Conservation (phyloP, 1,140 invertebrate species). For the Planococcus citri region DNA sequence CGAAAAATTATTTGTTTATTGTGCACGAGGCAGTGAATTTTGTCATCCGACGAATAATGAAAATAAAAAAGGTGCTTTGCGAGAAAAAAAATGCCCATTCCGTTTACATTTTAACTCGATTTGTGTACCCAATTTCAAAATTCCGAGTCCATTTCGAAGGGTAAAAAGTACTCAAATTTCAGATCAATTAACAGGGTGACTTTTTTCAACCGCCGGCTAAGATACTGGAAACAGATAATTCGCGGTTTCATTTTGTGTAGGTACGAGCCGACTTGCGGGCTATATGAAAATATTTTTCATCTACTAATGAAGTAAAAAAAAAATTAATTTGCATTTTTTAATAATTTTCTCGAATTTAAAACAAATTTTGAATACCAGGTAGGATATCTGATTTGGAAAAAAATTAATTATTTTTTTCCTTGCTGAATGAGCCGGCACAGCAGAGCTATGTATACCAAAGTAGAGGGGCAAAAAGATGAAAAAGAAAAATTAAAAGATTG, state of each 20-base stretch:
- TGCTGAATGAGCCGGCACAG: too few relatives aligned
- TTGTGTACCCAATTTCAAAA: too few relatives aligned
- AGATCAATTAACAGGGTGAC: too few relatives aligned
- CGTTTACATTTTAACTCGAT: too few relatives aligned
- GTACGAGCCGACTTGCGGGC: background rate
- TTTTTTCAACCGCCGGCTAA: background rate
- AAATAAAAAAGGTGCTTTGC: too few relatives aligned
- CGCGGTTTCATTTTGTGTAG: background rate
- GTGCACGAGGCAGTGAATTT: background rate
- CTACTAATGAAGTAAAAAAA: background rate
- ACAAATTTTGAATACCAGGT: background rate
- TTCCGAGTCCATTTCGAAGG: too few relatives aligned
- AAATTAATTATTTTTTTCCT: background rate
- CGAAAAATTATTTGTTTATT: background rate
- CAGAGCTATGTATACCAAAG: too few relatives aligned
- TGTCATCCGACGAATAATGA: background rate
- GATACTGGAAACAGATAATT: slow-evolving; percentile 4
- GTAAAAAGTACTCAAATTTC: too few relatives aligned
- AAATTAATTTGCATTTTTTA: background rate
- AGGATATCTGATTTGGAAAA: background rate
- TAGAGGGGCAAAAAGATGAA: background rate
- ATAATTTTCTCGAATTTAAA: background rate
- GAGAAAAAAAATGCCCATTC: too few relatives aligned
- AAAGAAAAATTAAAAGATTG: slow-evolving; percentile 4
- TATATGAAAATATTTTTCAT: background rate